A percentile compares a stretch with the other conserved stretches of the same genome.
These are phyloP conservation scores for Drosophila lowei DNA, from an alignment of 1,140 invertebrate species.

Conservation along the genomic window DNA sequence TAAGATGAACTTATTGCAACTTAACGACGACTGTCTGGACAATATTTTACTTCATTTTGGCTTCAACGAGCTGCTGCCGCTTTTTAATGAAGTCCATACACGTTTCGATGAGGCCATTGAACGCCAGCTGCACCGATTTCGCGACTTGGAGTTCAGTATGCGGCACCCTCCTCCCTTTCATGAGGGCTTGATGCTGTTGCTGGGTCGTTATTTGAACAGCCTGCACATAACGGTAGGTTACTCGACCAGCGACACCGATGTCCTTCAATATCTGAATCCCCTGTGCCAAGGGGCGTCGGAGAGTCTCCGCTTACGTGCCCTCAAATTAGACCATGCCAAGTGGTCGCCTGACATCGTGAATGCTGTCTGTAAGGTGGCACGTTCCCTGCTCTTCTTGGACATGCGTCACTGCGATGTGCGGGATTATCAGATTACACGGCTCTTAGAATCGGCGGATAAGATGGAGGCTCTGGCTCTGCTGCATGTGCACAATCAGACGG, in stretches of 20 bases:
- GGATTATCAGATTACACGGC: slow-evolving; percentile 36
- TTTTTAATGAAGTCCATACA: slow-evolving; percentile 23
- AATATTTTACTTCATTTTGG: slow-evolving; percentile 42
- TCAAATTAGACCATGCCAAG: slow-evolving; percentile 50
- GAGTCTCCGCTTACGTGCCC: slow-evolving; percentile 15
- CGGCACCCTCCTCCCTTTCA: slow-evolving; percentile 37
- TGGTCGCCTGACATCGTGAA: slow-evolving; percentile 31
- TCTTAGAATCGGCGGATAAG: slow-evolving; percentile 40
- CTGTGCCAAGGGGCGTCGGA: slow-evolving; percentile 46
- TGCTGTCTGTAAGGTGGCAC: slow-evolving; percentile 18
- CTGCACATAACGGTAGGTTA: slow-evolving; percentile 60
- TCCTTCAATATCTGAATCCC: slow-evolving; percentile 21
- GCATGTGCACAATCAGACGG: slow-evolving; percentile 38
- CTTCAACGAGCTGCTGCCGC: slow-evolving; percentile 40
- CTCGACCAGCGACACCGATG: slow-evolving; percentile 16
- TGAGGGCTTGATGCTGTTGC: slow-evolving; percentile 8
- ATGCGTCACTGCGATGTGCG: slow-evolving; percentile 44
- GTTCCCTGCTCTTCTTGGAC: slow-evolving; percentile 43
- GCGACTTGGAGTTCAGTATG: slow-evolving; percentile 49
- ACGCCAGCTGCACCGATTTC: slow-evolving; percentile 46
- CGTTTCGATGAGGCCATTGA: slow-evolving; percentile 49
- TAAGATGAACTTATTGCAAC: slow-evolving; percentile 13
- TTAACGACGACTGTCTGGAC: slow-evolving; percentile 60
- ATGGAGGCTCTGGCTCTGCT: slow-evolving; percentile 33
- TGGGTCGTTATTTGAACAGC: slow-evolving; percentile 48